Conservation (phyloP, 1,140 invertebrate species). For the Sycophaga agraensis region DNA sequence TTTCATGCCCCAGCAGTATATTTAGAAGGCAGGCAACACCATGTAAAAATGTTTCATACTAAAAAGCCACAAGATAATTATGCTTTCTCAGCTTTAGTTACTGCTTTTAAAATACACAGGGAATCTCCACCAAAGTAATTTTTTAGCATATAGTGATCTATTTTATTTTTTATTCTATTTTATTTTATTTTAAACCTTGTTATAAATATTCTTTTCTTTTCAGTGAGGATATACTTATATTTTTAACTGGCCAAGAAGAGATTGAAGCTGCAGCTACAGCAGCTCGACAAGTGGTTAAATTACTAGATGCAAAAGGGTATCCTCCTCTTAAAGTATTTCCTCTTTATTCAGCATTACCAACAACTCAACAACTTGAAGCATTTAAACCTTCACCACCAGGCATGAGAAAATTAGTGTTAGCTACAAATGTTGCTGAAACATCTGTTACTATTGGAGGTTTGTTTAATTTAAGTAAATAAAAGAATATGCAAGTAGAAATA, state of each 20-base stretch:
- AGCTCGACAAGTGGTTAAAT: conserved; percentile 74
- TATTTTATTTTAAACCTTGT: conserved; percentile 18
- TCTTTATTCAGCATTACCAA: conserved; percentile 80
- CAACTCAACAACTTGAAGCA: conserved; percentile 75
- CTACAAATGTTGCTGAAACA: conserved; percentile 98
- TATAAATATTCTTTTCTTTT: conserved; percentile 29
- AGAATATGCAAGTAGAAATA: not conserved
- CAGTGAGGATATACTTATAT: conserved; percentile 91
- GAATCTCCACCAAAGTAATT: conserved; percentile 75
- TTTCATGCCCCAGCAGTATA: conserved; percentile 87
- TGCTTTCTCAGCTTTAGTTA: conserved; percentile 75
- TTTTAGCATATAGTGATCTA: not conserved
- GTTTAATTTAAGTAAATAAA: conserved; percentile 12
- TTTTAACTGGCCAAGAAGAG: conserved; percentile 98
- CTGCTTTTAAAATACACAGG: conserved; percentile 89
- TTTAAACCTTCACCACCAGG: conserved; percentile 69
- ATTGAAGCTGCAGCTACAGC: conserved; percentile 85
- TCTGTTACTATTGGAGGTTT: conserved; percentile 86
- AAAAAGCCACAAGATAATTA: conserved; percentile 83
- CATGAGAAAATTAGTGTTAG: conserved; percentile 85
- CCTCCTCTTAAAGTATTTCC: conserved; percentile 72
- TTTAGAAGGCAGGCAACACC: conserved; percentile 85
- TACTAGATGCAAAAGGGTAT: conserved; percentile 58
- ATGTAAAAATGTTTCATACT: conserved; percentile 79
- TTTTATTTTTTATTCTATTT: conserved; percentile 4